Evolutionary conservation across 2,888 invertebrate species (phyloP), one percentile per base, ranked within the genome.

Genomic region (Oscheius sp.): DNA sequence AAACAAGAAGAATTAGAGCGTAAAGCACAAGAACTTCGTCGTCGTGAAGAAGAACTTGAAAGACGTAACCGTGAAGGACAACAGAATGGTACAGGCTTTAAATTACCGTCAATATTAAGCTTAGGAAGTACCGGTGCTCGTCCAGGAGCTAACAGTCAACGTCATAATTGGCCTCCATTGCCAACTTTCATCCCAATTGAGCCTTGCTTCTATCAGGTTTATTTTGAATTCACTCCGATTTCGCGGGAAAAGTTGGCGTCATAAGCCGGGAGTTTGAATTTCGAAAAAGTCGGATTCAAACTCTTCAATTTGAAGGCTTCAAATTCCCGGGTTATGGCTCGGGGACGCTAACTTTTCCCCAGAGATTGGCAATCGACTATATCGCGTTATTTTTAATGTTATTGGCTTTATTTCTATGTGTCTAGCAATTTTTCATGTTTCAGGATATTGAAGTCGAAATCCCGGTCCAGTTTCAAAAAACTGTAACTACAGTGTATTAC

Each of bases 361-460:
- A n/a, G n/a, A n/a, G n/a, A n/a, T n/a, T n/a, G n/a, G n/a, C n/a
- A n/a, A n/a, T n/a, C n/a, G n/a, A n/a, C n/a, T n/a, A n/a, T n/a
- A n/a, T n/a, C n/a, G n/a, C n/a, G n/a, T n/a, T n/a, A n/a, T n/a
- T n/a, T n/a, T n/a, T n/a, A n/a, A n/a, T n/a, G n/a, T 35, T 35
- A 9, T 35, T 35, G 9, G 3, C 3, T 35, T 3, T 35, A 3
- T 35, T 3, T 35, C 35, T 35, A 35, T 3, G 9, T 35, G 35
- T 35, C 35, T 3, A 35, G 9, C 9, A 35, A 35, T 9, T 3
- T 35, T 35, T 35, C 9, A 58, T 41, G 12, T 74, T 45, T 73
- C 25, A 84, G 91, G 98, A 99, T 90, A 96, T 99, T 85, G 95
- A 95, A 89, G 94, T 99, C 59, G 99, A 99, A 89, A 99, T 99